Conservation (phyloP, 2,888 invertebrate species). For the Lycaena phlaeas region DNA sequence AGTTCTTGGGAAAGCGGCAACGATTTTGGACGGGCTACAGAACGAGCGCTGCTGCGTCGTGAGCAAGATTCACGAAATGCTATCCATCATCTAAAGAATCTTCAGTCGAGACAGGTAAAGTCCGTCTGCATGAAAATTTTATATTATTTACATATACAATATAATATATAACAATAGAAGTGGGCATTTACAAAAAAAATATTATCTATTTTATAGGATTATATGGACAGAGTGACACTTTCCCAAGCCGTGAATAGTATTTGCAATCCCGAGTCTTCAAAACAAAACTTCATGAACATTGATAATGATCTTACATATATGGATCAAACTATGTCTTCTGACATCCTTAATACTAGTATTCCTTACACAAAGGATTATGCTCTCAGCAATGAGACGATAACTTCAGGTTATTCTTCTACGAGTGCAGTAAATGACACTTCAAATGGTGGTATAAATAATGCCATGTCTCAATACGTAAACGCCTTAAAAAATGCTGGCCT, state of each 20-base stretch:
- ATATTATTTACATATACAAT: too few species aligned
- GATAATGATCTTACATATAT: conserved; percentile 59
- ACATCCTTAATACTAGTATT: conserved; percentile 42
- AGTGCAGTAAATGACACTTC: conserved; percentile 31
- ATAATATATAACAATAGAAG: too few species aligned
- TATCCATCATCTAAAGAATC: conserved; percentile 57
- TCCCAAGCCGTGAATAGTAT: conserved; percentile 64
- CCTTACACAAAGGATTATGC: conserved; percentile 41
- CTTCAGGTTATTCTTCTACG: conserved; percentile 40
- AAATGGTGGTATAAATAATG: conserved; percentile 42
- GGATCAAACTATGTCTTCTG: conserved; percentile 48
- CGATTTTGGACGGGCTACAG: conserved; percentile 49
- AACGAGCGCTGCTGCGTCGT: conserved; percentile 51
- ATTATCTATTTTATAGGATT: conserved; percentile 39
- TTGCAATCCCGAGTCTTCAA: conserved; percentile 48
- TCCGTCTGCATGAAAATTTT: neutral
- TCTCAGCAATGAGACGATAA: conserved; percentile 42
- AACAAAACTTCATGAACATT: conserved; percentile 46
- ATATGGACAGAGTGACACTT: conserved; percentile 57
- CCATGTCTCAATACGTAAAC: conserved; percentile 67
- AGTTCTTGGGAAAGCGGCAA: conserved; percentile 43
- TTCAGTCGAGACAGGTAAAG: conserved; percentile 52
- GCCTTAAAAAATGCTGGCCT: conserved; percentile 60
- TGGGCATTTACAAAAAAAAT: neutral
- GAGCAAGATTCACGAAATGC: conserved; percentile 65